Percentiles rank a stretch among this genome's conserved stretches.
Evolutionary conservation across 2,888 invertebrate genomes (phyloP).

Genomic region (Chrysolina haemoptera): DNA sequence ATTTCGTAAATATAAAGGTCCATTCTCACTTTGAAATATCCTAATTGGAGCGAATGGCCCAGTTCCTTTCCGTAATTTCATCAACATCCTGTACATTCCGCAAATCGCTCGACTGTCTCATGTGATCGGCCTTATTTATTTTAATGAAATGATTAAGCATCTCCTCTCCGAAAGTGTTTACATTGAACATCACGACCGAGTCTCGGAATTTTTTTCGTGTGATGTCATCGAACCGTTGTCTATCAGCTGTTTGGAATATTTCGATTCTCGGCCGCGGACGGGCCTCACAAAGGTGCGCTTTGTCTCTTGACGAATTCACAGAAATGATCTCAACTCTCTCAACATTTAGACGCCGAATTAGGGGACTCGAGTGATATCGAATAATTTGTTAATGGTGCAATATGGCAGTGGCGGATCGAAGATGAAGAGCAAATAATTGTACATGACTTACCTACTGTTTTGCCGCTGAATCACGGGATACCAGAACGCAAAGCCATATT

Average conservation of each 20-base stretch:
- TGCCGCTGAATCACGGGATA: too few species aligned
- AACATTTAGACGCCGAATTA: conserved; percentile 14
- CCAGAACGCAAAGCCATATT: too few species aligned
- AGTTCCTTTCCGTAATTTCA: too few species aligned
- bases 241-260: conserved; percentile 49
- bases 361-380: background rate
- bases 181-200: conserved; percentile 32
- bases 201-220: conserved; percentile 47
- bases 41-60: too few species aligned
- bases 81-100: conserved; percentile 4
- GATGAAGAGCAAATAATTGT: too few species aligned
- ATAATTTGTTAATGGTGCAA: background rate
- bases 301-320: conserved; percentile 17
- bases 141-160: conserved; percentile 42
- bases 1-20: too few species aligned
- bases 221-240: conserved; percentile 49
- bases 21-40: too few species aligned
- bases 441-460: too few species aligned
- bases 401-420: background rate
- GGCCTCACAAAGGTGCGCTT: conserved; percentile 42
- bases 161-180: conserved; percentile 32
- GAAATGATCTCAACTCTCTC: conserved; percentile 24
- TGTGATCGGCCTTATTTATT: conserved; percentile 14
- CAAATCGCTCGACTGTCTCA: background rate
- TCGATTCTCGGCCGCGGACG: conserved; percentile 30